Evolutionary conservation across 2,888 invertebrate species (phyloP), one percentile per base, ranked within the genome.

Genomic region (Chamaedrilus cognettii): DNA sequence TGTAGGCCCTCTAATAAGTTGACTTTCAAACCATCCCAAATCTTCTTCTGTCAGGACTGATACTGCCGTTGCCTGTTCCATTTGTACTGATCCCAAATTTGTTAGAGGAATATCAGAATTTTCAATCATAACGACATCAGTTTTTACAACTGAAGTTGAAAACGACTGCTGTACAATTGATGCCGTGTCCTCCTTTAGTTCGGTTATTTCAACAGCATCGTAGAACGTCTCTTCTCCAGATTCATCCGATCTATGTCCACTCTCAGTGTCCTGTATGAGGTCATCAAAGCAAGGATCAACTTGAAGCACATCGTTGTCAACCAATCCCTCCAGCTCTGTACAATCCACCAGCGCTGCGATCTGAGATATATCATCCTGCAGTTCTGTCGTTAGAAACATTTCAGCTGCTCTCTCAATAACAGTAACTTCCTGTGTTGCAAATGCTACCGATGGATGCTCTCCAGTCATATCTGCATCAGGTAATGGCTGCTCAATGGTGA

Each of bases 201-300:
- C 42, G 19, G 42, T 42, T 15, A 42, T 11, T 15, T 42, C 42
- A 42, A 19, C 11, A 11, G 60, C 60, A n/a, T 60, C 60, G 15
- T 34, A 60, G 42, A 35, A 60, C 19, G 42, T 30, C 1, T 60
- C 60, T 1, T 60, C 60, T 4, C 42, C 60, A 50, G 60, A 60
- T 26, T 35, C 60, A 3, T 60, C 60, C 3, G 60, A 60, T 5
- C 28, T 23, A 42, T 42, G 42, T 42, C 19, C 11, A 42, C 42
- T 42, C n/a, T n/a, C n/a, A n/a, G n/a, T n/a, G n/a, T n/a, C n/a
- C n/a, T n/a, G n/a, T n/a, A n/a, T n/a, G 11, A 42, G 19, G 42
- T 42, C 42, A 42, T 19, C 19, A 19, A 42, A 42, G 42, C 42
- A 15, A 15, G 42, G 42, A 42, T 42, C 42, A 42, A 42, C 42